phyloP scores from a whole-genome alignment of 2,888 invertebrate species.

The Calliphora vomitoria region DNA sequence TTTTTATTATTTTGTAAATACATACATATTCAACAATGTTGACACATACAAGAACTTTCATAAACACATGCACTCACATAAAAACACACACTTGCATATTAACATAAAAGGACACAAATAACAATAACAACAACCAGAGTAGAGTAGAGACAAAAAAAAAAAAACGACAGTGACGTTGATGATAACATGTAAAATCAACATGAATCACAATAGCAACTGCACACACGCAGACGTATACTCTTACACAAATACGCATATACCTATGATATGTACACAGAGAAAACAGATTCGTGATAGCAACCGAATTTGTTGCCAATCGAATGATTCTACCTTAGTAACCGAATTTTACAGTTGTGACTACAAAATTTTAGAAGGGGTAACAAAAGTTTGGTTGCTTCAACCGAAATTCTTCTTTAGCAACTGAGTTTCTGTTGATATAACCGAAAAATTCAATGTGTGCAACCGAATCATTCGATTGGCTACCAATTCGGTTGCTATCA shows the following conservation, averaged over 20 bases:
- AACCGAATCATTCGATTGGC: no score
- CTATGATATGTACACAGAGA: background rate
- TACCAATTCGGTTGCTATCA: no score
- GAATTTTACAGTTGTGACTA: no score
- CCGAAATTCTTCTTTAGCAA: no score
- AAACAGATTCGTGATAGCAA: no score
- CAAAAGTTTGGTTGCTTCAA: no score
- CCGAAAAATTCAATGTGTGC: no score
- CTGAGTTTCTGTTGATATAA: no score
- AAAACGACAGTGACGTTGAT: slow-evolving; percentile 63
- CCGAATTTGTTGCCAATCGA: no score
- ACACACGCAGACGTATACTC: background rate
- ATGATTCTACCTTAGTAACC: no score
- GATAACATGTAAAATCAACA: slow-evolving; percentile 71
- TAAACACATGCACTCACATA: slow-evolving; percentile 19
- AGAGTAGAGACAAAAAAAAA: slow-evolving; percentile 6
- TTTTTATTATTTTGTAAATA: background rate
- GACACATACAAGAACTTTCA: slow-evolving; percentile 12
- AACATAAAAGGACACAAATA: slow-evolving; percentile 50
- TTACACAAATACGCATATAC: background rate
- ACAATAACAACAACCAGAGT: slow-evolving; percentile 40
- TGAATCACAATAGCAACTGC: slow-evolving; percentile 57
- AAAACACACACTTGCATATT: background rate
- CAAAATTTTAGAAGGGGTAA: no score
- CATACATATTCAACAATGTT: slow-evolving; percentile 32